Evolutionary conservation across 2,888 invertebrate genomes (phyloP), one percentile per base, ranked within the genome.

Genomic region (Dryadula phaetusa): DNA sequence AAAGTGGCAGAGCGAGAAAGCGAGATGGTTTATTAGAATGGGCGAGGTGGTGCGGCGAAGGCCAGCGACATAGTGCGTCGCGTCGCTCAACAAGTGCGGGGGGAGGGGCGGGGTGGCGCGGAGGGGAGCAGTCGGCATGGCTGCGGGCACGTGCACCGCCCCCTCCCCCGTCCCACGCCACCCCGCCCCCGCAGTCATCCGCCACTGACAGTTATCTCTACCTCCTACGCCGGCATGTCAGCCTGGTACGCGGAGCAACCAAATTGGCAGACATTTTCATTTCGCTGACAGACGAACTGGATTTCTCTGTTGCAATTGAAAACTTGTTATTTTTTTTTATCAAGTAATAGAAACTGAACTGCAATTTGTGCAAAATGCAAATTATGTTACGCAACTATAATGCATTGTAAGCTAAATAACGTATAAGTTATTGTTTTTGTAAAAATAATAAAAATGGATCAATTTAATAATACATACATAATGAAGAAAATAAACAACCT

Each of bases 261-360:
- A 83, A 88, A 88, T 89, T 90, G 89, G 88, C 90, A 89, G 90
- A 90, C 90, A 88, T 88, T 86, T 64, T 46, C 42, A 20, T 49
- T 66, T 40, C 46, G 16, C 54, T 58, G 52, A 42, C 44, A 22
- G 37, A 64, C 44, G 42, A 49, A 40, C 25, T 28, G 10, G 14
- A 32, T 16, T 37, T 37, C 34, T 54, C 34, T 54, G 53, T 53
- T 37, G 54, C 6, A n/a, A 37, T 12, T 10, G 10, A 1, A 12
- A 12, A 12, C 12, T 37, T 37, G 28, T 37, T 12, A 12, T 37
- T 37, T 37, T 37, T 3, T 12, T 37, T 1, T 32, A 7, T 32
- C 8, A 10, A 37, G 37, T 37, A 37, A 12, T 37, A 37, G 6
- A 37, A 12, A n/a, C n/a, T n/a, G 12, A 10, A 37, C 12, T 12